phyloP scores from a whole-genome alignment of 2,888 invertebrate species.

The Pristionchus arcanus region DNA sequence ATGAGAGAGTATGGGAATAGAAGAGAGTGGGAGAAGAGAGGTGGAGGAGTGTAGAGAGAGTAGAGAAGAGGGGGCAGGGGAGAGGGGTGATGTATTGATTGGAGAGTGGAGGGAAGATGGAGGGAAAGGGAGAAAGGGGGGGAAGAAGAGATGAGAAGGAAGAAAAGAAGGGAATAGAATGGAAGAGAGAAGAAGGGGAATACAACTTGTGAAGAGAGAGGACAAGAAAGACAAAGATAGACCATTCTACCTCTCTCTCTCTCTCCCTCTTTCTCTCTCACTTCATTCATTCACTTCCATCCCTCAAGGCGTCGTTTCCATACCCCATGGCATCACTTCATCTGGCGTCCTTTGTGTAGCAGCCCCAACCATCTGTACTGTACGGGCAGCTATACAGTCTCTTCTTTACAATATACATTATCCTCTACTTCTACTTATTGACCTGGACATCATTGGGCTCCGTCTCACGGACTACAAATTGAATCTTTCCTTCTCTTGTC shows the following conservation, averaged over 20 bases:
- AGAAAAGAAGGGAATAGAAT: background rate
- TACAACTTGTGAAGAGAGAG: constrained; percentile 29
- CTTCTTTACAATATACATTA: background rate
- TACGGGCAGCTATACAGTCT: constrained; percentile 14
- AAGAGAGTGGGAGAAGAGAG: constrained; percentile 25
- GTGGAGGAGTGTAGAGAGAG: constrained; percentile 15
- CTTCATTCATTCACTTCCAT: background rate
- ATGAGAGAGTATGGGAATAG: background rate
- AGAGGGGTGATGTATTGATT: constrained; percentile 1
- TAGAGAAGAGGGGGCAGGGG: constrained; percentile 47
- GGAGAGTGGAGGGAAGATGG: constrained; percentile 23
- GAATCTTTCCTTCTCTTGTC: background rate
- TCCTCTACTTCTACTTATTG: background rate
- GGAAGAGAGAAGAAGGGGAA: background rate
- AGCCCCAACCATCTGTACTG: constrained; percentile 37
- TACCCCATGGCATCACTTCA: background rate
- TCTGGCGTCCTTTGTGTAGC: constrained; percentile 6
- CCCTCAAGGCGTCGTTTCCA: background rate
- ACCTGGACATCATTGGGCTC: background rate
- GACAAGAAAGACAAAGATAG: constrained; percentile 26
- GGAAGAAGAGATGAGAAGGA: background rate
- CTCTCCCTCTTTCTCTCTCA: constrained; percentile 7
- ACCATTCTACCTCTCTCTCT: constrained; percentile 29
- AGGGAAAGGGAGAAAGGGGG: constrained; percentile 18
- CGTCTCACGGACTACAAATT: background rate